Conservation (phyloP, 2,113 vertebrate species). For the Neogobius melanostomus region DNA sequence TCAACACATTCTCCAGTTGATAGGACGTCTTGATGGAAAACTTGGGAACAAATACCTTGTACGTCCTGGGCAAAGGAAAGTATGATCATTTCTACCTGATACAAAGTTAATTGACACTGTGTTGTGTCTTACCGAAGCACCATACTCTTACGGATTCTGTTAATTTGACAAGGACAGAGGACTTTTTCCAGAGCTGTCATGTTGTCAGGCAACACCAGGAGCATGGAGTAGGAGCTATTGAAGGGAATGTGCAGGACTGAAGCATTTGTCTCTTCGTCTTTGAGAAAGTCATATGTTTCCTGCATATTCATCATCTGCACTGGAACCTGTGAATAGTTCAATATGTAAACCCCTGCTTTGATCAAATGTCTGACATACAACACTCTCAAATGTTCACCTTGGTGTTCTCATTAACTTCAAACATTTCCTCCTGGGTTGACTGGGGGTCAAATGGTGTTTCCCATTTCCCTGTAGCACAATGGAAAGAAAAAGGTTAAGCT, state of each 20-base stretch:
- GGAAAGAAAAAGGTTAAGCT: neutral
- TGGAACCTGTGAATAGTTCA: constrained; percentile 46
- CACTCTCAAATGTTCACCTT: constrained; percentile 39
- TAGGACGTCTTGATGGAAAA: constrained; percentile 80
- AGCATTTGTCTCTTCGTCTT: constrained; percentile 73
- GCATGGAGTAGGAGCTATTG: constrained; percentile 71
- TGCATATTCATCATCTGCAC: constrained; percentile 77
- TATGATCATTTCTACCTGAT: neutral
- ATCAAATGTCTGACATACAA: constrained; percentile 10
- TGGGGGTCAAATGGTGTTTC: constrained; percentile 54
- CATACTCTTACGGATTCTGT: constrained; percentile 68
- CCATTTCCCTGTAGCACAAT: constrained; percentile 71
- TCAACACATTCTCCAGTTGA: constrained; percentile 67
- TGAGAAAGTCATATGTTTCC: constrained; percentile 43
- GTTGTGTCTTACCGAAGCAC: constrained; percentile 37
- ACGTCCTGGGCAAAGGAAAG: constrained; percentile 47
- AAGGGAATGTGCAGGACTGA: constrained; percentile 77
- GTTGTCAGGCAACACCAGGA: constrained; percentile 67
- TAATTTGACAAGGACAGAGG: constrained; percentile 49
- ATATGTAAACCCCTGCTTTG: neutral
- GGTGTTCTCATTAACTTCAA: constrained; percentile 59
- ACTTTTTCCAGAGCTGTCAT: constrained; percentile 60
- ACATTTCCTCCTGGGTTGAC: constrained; percentile 43
- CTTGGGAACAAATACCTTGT: constrained; percentile 76
- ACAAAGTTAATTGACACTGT: neutral